Percentiles rank a stretch among this genome's conserved stretches.
Evolutionary conservation across 2,113 vertebrate genomes (phyloP).

Genomic region (Clupea harengus): DNA sequence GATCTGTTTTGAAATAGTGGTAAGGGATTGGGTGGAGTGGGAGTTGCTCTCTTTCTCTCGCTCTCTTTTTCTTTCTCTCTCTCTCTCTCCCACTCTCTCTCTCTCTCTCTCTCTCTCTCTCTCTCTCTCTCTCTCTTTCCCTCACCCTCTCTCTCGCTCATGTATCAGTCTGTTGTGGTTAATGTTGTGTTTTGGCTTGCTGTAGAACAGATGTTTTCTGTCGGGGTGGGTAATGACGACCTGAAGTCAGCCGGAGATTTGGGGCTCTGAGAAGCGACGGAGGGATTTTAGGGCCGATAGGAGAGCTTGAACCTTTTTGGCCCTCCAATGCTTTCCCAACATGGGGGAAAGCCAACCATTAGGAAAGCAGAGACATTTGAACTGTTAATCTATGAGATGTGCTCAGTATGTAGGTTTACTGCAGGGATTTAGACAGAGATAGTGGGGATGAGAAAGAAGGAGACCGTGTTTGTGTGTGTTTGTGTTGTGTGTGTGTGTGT

Average conservation of each 20-base stretch:
- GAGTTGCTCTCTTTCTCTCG: not conserved
- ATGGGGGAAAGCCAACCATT: not conserved
- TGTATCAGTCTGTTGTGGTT: not conserved
- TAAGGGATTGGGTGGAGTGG: too few relatives aligned
- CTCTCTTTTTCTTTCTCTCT: not conserved
- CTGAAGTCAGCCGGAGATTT: not conserved
- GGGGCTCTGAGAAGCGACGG: not conserved
- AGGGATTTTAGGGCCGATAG: not conserved
- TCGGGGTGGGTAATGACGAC: not conserved
- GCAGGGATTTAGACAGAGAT: too few relatives aligned
- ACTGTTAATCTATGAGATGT: too few relatives aligned
- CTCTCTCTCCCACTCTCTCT: not conserved
- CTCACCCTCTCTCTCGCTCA: not conserved
- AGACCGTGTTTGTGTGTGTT: not conserved
- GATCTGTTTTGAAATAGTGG: too few relatives aligned
- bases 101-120: not conserved
- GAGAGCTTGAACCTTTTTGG: not conserved
- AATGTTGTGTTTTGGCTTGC: not conserved
- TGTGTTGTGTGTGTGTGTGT: not conserved
- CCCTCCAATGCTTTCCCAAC: not conserved
- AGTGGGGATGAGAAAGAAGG: too few relatives aligned
- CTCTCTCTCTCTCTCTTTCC: not conserved
- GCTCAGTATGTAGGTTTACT: too few relatives aligned
- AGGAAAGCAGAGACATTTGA: not conserved
- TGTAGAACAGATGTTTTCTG: not conserved